A percentile compares a stretch with the other conserved stretches of the same genome.
These are phyloP conservation scores for Holothuria scabra DNA, from an alignment of 53 echinoderm and acorn worm genomes.

Conservation along the genomic window DNA sequence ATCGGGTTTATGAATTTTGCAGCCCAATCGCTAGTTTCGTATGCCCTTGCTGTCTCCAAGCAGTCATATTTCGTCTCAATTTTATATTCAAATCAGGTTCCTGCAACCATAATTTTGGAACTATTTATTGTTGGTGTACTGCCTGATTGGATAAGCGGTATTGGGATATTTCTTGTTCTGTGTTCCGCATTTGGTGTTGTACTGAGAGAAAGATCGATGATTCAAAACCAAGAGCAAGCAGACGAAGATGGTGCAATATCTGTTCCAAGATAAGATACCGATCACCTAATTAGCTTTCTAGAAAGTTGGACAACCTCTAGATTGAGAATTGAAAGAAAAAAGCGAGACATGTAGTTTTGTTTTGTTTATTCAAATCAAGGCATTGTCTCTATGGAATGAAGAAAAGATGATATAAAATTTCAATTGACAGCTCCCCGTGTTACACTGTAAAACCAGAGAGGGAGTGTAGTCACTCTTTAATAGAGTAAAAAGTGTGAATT, in stretches of 20 bases:
- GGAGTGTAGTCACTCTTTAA: no score
- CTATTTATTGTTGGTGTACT: background rate
- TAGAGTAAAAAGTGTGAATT: no score
- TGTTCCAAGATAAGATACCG: no score
- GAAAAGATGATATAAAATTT: no score
- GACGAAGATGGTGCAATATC: background rate
- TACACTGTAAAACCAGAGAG: no score
- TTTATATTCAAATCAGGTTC: slow-evolving; percentile 32
- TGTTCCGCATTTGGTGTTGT: slow-evolving; percentile 25
- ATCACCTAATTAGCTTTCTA: no score
- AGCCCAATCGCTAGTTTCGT: slow-evolving; percentile 13
- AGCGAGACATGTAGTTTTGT: no score
- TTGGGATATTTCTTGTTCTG: slow-evolving; percentile 7
- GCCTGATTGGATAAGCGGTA: slow-evolving; percentile 8
- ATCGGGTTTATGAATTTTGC: slow-evolving; percentile 35
- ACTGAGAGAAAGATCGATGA: background rate
- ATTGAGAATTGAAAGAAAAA: no score
- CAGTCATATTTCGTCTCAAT: slow-evolving; percentile 31
- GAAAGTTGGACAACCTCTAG: no score
- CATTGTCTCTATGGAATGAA: no score
- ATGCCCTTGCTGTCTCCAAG: slow-evolving; percentile 6
- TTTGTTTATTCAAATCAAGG: no score
- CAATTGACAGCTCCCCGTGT: no score
- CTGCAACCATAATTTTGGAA: slow-evolving; percentile 23
- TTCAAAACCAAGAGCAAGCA: background rate